These are phyloP conservation scores for Macrotus californicus DNA, from an alignment of 2,113 vertebrate genomes.

Conservation along the genomic window DNA sequence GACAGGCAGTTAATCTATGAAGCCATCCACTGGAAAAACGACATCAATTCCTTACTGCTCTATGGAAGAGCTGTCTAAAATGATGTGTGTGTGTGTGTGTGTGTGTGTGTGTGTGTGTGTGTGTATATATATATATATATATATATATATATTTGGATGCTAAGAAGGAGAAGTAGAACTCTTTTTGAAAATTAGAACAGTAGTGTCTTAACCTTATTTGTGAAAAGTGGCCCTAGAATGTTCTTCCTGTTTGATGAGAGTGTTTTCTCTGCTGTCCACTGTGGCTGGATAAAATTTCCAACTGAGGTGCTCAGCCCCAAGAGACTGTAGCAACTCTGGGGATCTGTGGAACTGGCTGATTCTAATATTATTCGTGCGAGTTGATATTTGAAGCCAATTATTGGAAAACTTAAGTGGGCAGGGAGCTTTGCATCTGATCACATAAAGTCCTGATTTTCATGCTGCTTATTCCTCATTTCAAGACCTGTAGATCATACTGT, in stretches of 20 bases:
- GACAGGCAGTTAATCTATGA: slow-evolving; percentile 68
- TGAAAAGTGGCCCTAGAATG: background rate
- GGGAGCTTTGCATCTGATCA: background rate
- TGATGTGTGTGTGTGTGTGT: no score
- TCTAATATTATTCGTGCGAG: background rate
- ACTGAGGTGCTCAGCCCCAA: background rate
- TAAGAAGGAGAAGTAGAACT: slow-evolving; percentile 16
- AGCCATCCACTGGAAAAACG: slow-evolving; percentile 51
- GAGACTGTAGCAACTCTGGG: background rate
- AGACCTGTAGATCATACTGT: background rate
- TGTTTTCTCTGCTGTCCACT: background rate
- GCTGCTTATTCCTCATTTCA: background rate
- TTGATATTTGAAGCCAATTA: background rate
- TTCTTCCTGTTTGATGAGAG: background rate
- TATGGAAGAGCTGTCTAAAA: slow-evolving; percentile 64
- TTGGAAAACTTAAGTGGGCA: background rate
- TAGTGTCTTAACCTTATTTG: slow-evolving; percentile 19
- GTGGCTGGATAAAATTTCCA: background rate
- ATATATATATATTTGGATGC: slow-evolving; percentile 30
- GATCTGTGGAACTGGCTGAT: background rate
- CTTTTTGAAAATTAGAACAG: slow-evolving; percentile 39
- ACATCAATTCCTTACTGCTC: slow-evolving; percentile 44
- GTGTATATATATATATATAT: slow-evolving; percentile 50
- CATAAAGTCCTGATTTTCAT: background rate
- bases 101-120: no score